A percentile compares a stretch with the other conserved stretches of the same genome.
These are phyloP conservation scores for Ailurus styani DNA, from an alignment of 2,113 vertebrate species.

Conservation along the genomic window DNA sequence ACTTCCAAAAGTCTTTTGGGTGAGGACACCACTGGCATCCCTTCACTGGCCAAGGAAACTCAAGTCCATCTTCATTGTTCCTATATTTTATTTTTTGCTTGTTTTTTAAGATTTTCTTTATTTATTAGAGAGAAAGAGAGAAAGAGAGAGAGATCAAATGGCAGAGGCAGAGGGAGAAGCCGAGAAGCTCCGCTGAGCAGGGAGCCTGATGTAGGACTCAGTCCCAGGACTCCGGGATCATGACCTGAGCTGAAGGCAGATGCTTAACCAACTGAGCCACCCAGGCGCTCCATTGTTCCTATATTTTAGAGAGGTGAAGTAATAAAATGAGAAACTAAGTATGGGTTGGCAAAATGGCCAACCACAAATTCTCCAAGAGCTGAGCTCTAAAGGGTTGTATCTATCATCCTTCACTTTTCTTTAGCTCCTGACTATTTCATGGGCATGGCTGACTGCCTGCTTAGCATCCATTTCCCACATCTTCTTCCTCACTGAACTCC, in stretches of 20 bases:
- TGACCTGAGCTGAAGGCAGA: no score
- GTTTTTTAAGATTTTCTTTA: no score
- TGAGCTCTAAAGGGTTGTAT: background rate
- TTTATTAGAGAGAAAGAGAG: no score
- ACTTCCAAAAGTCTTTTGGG: background rate
- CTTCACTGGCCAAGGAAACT: background rate
- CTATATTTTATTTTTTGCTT: background rate
- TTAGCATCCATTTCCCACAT: fast-evolving
- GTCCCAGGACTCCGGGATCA: no score
- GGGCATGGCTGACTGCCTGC: background rate
- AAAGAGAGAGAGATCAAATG: no score
- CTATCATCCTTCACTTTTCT: background rate
- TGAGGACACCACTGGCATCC: background rate
- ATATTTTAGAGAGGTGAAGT: background rate
- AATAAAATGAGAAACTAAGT: background rate
- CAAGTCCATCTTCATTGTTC: background rate
- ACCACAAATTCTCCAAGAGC: background rate
- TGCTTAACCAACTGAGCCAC: no score
- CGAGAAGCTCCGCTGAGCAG: no score
- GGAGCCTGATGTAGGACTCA: no score
- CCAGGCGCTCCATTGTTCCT: background rate
- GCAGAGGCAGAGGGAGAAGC: no score
- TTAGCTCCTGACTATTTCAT: background rate
- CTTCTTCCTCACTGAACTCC: background rate
- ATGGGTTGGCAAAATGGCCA: background rate